Evolutionary conservation across 1,140 invertebrate species (phyloP), one percentile per base, ranked within the genome.

Genomic region (Chionoecetes opilio): DNA sequence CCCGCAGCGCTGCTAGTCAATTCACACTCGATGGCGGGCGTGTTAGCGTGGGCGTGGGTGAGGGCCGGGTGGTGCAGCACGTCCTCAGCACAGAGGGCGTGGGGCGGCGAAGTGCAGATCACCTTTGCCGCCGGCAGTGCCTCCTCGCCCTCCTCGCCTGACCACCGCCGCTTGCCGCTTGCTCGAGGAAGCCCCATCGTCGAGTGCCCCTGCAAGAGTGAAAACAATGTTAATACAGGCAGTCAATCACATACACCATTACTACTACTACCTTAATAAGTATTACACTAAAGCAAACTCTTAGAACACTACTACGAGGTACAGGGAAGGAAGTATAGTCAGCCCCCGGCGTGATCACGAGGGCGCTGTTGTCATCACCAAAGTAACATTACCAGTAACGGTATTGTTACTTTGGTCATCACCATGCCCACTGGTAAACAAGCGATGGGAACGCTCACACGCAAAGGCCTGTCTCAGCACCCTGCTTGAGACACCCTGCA

Each of bases 61-160:
- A 93, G 95, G 95, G 95, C 88, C 35, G 95, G 96, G 82, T 96
- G 96, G 46, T 95, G 95, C 63, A 95, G 92, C 35, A 96, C 96
- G 94, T 96, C 96, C 96, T 96, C 96, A 53, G 96, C 96, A 94
- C 96, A 96, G 85, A 96, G 93, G 82, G 96, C 96, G 93, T 96
- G 94, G 82, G 96, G 96, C 17, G 96, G 96, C 26, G 96, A 96
- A 14, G 96, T 96, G 34, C 96, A 96, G 63, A 96, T 92, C 95
- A 95, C 91, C 91, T 96, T 96, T 46, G 94, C 87, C 26, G 94
- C 87, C 17, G 96, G 94, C 82, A 94, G 94, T n/a, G 82, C 41
- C 46, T 95, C 96, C 35, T 32, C 91, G 53, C 38, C 75, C 31
- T 94, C 93, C 29, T 96, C 94, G 31, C 95, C 96, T 46, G 90